These are phyloP conservation scores for Stegodyphus mimosarum DNA, from an alignment of 1,140 invertebrate species.

Conservation along the genomic window DNA sequence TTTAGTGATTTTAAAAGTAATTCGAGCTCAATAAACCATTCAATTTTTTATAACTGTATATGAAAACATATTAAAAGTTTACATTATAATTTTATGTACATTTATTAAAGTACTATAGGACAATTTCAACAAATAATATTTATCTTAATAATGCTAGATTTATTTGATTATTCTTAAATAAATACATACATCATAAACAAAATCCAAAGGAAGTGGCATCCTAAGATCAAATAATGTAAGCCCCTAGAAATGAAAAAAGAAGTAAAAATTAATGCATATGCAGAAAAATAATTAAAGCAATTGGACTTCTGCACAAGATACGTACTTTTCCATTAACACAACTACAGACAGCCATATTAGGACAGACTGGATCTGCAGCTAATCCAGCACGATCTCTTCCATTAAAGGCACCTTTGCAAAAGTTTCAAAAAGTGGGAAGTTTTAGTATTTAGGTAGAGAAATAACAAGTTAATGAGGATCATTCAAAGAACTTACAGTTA, in stretches of 20 bases:
- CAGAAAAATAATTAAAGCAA: not conserved
- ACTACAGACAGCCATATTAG: slow-evolving; percentile 71
- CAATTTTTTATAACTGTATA: no score
- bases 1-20: not conserved
- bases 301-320: not conserved
- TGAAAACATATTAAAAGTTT: no score
- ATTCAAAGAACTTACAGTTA: slow-evolving; percentile 66
- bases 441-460: not conserved
- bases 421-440: not conserved
- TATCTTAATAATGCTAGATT: no score
- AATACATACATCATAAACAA: slow-evolving; percentile 70
- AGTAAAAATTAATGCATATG: not conserved
- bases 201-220: slow-evolving; percentile 71
- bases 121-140: no score
- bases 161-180: not conserved
- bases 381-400: slow-evolving; percentile 70
- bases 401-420: slow-evolving; percentile 66
- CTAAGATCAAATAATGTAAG: slow-evolving; percentile 71
- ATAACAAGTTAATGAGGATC: not conserved
- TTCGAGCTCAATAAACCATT: not conserved
- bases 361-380: slow-evolving; percentile 70
- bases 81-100: no score
- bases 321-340: slow-evolving; percentile 70
- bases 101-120: no score
- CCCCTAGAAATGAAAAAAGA: slow-evolving; percentile 64